A percentile compares a stretch with the other conserved stretches of the same genome.
Evolutionary conservation across 1,140 invertebrate species (phyloP).

Genomic region (Trichonephila clavipes): DNA sequence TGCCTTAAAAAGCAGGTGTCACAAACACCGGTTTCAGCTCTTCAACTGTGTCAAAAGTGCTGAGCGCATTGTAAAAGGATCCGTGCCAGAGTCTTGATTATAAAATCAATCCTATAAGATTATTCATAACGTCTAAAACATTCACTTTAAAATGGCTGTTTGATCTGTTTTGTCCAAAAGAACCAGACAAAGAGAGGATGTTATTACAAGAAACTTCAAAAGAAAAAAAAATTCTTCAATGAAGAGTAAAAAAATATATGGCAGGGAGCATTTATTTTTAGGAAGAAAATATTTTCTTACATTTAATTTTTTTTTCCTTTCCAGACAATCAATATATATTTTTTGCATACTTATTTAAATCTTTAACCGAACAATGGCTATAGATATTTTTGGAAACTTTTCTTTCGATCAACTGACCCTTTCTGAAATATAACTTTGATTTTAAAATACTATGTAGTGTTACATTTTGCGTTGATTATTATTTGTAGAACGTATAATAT

Average conservation of each 20-base stretch:
- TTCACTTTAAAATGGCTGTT: slow-evolving; percentile 52
- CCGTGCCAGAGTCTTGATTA: slow-evolving; percentile 56
- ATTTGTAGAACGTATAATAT: too few species aligned
- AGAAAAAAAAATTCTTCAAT: neutral
- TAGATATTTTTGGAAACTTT: neutral
- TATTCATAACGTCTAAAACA: slow-evolving; percentile 66
- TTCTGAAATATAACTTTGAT: neutral
- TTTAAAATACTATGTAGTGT: neutral
- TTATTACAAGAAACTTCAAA: neutral
- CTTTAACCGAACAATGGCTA: neutral
- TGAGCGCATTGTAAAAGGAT: slow-evolving; percentile 30
- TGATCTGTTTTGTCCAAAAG: slow-evolving; percentile 27
- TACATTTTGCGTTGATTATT: too few species aligned
- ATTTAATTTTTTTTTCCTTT: slow-evolving; percentile 16
- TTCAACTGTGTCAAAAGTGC: slow-evolving; percentile 29
- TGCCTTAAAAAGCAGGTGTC: slow-evolving; percentile 48
- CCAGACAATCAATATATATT: slow-evolving; percentile 33
- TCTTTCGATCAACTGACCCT: neutral
- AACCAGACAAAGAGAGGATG: neutral
- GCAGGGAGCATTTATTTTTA: slow-evolving; percentile 44
- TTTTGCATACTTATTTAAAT: slow-evolving; percentile 47
- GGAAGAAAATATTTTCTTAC: neutral
- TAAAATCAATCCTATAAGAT: slow-evolving; percentile 68
- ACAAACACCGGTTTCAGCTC: slow-evolving; percentile 3
- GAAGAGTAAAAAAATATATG: neutral